A percentile compares a stretch with the other conserved stretches of the same genome.
These are phyloP conservation scores for Cuculus canorus DNA, from an alignment of 2,797 vertebrate species.

Conservation along the genomic window DNA sequence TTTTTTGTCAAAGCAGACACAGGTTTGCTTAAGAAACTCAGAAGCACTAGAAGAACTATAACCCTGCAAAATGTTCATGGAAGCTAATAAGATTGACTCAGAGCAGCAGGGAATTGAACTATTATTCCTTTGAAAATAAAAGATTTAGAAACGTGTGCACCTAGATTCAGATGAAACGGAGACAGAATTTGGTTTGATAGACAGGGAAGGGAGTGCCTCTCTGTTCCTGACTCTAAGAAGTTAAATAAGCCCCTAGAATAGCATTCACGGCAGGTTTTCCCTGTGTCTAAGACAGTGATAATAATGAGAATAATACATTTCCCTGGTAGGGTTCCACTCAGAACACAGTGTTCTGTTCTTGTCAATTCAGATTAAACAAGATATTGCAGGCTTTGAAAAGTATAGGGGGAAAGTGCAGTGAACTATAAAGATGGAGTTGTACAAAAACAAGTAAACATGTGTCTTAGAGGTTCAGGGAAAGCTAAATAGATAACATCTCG, in stretches of 20 bases:
- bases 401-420: background rate
- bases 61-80: background rate
- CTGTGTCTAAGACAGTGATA: slow-evolving; percentile 39
- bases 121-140: slow-evolving; percentile 27
- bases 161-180: background rate
- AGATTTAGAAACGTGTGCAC: background rate
- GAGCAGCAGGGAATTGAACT: background rate
- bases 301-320: slow-evolving; percentile 57
- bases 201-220: background rate
- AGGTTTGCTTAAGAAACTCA: background rate
- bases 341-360: slow-evolving; percentile 68
- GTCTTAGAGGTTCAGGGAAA: background rate
- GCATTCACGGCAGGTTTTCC: background rate
- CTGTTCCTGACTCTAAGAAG: background rate
- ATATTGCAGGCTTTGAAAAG: slow-evolving; percentile 46
- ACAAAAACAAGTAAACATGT: background rate
- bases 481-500: background rate
- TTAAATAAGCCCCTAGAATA: slow-evolving; percentile 30
- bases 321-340: slow-evolving; percentile 57
- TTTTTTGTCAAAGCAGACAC: background rate
- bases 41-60: background rate
- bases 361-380: slow-evolving; percentile 64
- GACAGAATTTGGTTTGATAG: background rate
- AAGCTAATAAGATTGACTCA: background rate
- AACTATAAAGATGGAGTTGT: slow-evolving; percentile 1